phyloP scores from a whole-genome alignment of 1,140 invertebrate genomes.

The Psix sp. region DNA sequence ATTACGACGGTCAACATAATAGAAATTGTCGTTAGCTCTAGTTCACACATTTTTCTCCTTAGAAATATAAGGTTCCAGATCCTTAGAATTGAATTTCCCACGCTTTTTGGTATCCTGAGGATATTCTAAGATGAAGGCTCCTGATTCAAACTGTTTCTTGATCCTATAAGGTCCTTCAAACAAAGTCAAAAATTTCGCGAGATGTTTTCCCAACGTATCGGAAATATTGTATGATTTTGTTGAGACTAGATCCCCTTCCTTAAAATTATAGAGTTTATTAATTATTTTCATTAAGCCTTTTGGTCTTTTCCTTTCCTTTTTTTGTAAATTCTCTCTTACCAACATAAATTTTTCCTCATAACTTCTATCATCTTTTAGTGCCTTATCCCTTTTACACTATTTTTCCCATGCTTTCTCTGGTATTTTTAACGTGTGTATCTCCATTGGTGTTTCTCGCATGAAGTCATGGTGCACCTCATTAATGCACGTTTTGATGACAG shows the following conservation, averaged over 20 bases:
- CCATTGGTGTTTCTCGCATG: constrained; percentile 11
- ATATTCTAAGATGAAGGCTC: too few relatives aligned
- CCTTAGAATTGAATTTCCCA: too few relatives aligned
- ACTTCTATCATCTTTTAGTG: background rate
- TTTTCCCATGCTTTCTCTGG: background rate
- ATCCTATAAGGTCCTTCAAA: constrained; percentile 4
- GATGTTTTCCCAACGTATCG: too few relatives aligned
- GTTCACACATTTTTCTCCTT: too few relatives aligned
- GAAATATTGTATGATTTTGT: constrained; percentile 2
- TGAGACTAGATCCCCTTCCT: background rate
- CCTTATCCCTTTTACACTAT: background rate
- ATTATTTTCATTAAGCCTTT: too few relatives aligned
- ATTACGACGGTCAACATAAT: too few relatives aligned
- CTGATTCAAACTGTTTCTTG: too few relatives aligned
- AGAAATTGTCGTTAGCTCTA: too few relatives aligned
- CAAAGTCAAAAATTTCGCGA: background rate
- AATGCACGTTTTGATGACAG: constrained; percentile 4
- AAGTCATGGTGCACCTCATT: constrained; percentile 25
- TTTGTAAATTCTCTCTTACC: background rate
- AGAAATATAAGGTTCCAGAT: too few relatives aligned
- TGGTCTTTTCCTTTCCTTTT: too few relatives aligned
- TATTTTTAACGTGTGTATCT: constrained; percentile 4
- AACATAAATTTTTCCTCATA: background rate
- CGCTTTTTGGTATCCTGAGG: too few relatives aligned
- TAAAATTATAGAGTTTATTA: background rate